These are phyloP conservation scores for Lagodon rhomboides DNA, from an alignment of 2,797 vertebrate genomes.

Conservation along the genomic window DNA sequence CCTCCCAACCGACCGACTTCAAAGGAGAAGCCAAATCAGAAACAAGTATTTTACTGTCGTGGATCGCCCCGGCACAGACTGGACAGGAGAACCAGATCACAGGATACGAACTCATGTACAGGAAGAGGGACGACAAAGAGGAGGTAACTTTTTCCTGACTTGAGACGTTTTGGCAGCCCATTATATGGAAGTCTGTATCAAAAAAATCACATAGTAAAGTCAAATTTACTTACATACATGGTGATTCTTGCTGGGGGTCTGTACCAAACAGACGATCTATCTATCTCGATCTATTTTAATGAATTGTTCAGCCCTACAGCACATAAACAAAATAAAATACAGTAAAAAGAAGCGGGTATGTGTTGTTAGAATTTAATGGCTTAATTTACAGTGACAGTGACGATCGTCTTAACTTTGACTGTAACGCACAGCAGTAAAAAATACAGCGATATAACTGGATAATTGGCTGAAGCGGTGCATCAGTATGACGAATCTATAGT, in stretches of 20 bases:
- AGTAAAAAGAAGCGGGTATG: background rate
- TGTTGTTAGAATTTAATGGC: background rate
- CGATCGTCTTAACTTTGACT: background rate
- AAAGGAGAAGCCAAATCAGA: slow-evolving; percentile 98
- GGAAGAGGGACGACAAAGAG: slow-evolving; percentile 94
- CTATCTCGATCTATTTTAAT: too few relatives aligned
- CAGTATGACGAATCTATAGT: background rate
- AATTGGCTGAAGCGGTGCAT: background rate
- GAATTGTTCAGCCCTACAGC: too few relatives aligned
- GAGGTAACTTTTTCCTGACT: slow-evolving; percentile 87
- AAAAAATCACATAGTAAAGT: background rate
- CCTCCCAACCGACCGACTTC: slow-evolving; percentile 96
- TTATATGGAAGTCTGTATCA: slow-evolving; percentile 1
- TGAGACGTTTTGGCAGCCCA: background rate
- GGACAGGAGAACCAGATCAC: slow-evolving; percentile 95
- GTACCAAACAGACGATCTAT: too few relatives aligned
- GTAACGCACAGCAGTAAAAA: background rate
- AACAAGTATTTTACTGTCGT: slow-evolving; percentile 96
- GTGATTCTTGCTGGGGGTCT: too few relatives aligned
- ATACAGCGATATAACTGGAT: background rate
- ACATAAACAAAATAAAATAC: background rate
- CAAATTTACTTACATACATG: too few relatives aligned
- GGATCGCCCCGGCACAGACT: slow-evolving; percentile 91
- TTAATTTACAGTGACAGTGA: background rate
- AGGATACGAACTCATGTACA: slow-evolving; percentile 96